Base-by-base conservation (phyloP, 2,888 invertebrate genomes). In the Meganola albula region DNA sequence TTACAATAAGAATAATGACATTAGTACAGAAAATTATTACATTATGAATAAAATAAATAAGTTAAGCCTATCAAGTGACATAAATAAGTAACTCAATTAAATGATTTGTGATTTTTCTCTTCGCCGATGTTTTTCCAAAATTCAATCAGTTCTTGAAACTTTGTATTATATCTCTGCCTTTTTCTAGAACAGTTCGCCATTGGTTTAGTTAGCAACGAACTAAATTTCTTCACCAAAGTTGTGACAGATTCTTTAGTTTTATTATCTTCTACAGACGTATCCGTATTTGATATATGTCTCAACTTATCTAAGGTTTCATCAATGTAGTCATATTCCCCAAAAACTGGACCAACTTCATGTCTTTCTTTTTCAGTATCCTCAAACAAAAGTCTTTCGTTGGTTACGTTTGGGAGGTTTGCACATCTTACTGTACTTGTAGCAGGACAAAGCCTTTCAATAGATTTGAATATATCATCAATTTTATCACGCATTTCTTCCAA, bases 381-480 rank as follows among this genome's bases (percentile, higher is more conserved):
- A n/a, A 20, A 20, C 3, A n/a, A 20, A 7, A 20, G 9, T 78
- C n/a, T n/a, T n/a, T 20, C 20, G 20, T 7, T 20, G 20, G n/a
- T 7, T 20, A 20, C 8, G n/a, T 20, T n/a, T n/a, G 20, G 20
- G n/a, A 20, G 3, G 3, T 3, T 2, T 20, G 3, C n/a, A n/a
- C 20, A 3, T 7, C 8, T 7, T 20, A 7, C 8, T 2, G 3
- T 20, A 20, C 20, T 20, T 20, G 20, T 64, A 2, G 70, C 68
- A 0, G 74, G 68, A 8, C 63, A 69, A 0, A 84, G 44, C 24
- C 74, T 74, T 9, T 84, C 82, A 2, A 85, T 71, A 1, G 84
- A 84, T 40, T 71, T 75, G 45, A 85, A 84, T 1, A 84, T 66
- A 4, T 75, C 68, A 25, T 85, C 84, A n/a, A 83, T 83, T 32